Evolutionary conservation across 1,140 invertebrate genomes (phyloP), one percentile per base, ranked within the genome.

Genomic region (Cydia amplana): DNA sequence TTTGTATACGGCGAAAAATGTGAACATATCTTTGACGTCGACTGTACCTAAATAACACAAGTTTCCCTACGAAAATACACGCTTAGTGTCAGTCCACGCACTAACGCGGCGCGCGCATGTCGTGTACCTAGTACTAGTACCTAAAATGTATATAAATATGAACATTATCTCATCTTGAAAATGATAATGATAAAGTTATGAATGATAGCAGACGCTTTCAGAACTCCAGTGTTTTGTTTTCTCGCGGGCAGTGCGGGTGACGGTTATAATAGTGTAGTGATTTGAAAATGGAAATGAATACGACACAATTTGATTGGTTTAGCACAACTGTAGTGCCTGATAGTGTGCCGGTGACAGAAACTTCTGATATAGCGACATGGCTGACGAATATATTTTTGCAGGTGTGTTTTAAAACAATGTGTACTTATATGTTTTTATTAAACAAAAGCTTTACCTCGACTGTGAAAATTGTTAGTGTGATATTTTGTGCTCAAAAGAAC

Each of bases 371-470:
- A 32, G 78, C 83, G 67, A 74, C 78, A 7, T 88, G 89, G 89
- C 76, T 91, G 49, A 77, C 82, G 55, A 77, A 86, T 77, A 72
- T 89, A 40, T 75, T 90, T 32, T 32, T 87, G 73, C 76, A 90
- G 86, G 88, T 90, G 78, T 74, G 86, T 84, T 81, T 80, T 12
- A 16, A 60, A 60, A 32, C 4, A 10, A 73, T 73, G 32, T 32
- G 32, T 32, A 32, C 32, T 4, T 28, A 28, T 28, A 6, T 32
- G 5, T 32, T 32, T 32, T 4, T 32, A n/a, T 32, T 32, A 72
- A 16, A 49, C 70, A 9, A 16, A 16, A n/a, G n/a, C 12, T 51
- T n/a, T 46, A 46, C 43, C 0, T 12, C 12, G 12, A 46, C 43
- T 14, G n/a, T 51, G 49, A 51, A 51, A 51, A 18, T 51, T 51